phyloP scores from a whole-genome alignment of 2,797 vertebrate genomes.

The Amphiprion clarkii region DNA sequence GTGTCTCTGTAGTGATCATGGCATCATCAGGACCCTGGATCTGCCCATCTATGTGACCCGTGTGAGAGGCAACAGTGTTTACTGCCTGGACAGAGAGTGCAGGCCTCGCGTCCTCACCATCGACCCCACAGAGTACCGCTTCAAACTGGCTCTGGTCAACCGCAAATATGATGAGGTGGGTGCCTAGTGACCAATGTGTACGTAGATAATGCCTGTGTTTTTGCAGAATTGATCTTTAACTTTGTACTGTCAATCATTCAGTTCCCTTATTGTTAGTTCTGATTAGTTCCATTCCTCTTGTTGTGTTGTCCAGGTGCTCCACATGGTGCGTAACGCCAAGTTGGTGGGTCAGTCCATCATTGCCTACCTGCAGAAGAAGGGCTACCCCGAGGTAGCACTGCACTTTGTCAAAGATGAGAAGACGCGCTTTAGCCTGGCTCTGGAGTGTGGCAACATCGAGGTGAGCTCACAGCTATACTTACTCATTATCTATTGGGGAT shows the following conservation, averaged over 20 bases:
- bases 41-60: constrained; percentile 97
- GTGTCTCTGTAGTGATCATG: constrained; percentile 88
- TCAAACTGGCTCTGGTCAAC: constrained; percentile 96
- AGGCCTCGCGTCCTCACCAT: constrained; percentile 95
- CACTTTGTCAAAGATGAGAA: constrained; percentile 99
- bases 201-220: no score
- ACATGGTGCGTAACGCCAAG: constrained; percentile 98
- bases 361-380: constrained; percentile 98
- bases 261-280: neutral
- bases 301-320: constrained; percentile 88
- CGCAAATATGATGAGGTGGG: constrained; percentile 96
- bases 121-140: constrained; percentile 97
- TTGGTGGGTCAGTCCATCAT: constrained; percentile 99
- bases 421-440: constrained; percentile 94
- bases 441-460: constrained; percentile 98
- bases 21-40: constrained; percentile 98
- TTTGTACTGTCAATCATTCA: neutral
- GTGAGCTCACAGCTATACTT: constrained; percentile 65
- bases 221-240: no score
- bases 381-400: constrained; percentile 96
- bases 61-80: constrained; percentile 95
- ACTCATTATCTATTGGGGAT: neutral
- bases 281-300: neutral
- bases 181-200: neutral
- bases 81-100: constrained; percentile 96